These are phyloP conservation scores for Platycnemis pennipes DNA, from an alignment of 2,888 invertebrate genomes.

Conservation along the genomic window DNA sequence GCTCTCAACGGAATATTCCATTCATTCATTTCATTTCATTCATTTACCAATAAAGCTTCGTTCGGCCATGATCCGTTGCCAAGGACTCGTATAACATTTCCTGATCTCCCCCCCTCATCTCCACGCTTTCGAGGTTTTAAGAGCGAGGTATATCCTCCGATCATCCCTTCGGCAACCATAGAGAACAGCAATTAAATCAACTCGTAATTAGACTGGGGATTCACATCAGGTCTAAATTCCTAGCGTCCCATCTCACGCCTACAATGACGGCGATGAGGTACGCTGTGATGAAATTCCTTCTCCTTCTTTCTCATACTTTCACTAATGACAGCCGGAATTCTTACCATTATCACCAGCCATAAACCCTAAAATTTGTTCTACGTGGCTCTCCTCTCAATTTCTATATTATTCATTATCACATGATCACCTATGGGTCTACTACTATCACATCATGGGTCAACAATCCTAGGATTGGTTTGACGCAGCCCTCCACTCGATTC, in stretches of 20 bases:
- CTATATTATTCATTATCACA: no score
- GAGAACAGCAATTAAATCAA: not conserved
- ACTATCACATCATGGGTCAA: no score
- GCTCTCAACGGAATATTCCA: slow-evolving; percentile 22
- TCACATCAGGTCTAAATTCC: not conserved
- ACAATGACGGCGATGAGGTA: not conserved
- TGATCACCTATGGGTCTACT: no score
- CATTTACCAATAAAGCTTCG: slow-evolving; percentile 15
- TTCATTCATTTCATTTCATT: no score
- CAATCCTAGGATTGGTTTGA: no score
- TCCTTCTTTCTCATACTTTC: no score
- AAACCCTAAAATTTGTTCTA: no score
- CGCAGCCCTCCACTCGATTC: no score
- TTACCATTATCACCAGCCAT: no score
- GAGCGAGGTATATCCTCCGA: not conserved
- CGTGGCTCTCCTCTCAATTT: no score
- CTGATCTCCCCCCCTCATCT: slow-evolving; percentile 19
- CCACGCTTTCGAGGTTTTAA: slow-evolving; percentile 26
- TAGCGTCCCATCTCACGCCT: not conserved
- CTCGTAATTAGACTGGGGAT: not conserved
- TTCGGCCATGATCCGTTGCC: slow-evolving; percentile 3
- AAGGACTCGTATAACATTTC: slow-evolving; percentile 41
- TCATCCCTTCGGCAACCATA: not conserved
- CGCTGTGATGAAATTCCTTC: not conserved
- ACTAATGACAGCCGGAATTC: no score